Evolutionary conservation across 2,888 invertebrate species (phyloP).

Genomic region (Pseudococcus jackbeardsleyi): DNA sequence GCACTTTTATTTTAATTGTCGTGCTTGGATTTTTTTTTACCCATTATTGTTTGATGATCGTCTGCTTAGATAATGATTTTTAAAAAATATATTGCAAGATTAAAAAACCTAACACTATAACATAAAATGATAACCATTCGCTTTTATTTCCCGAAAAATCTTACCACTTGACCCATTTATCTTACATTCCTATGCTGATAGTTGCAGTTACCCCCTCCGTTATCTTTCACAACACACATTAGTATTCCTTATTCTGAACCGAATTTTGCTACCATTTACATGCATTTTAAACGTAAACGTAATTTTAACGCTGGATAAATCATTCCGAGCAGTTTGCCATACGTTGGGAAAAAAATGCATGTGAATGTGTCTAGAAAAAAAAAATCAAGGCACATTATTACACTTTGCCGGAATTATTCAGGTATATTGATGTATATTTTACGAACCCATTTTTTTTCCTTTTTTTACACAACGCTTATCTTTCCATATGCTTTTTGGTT

Average conservation of each 20-base stretch:
- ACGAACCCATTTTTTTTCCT: not conserved
- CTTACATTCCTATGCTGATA: constrained; percentile 37
- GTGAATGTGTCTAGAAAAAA: not conserved
- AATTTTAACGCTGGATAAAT: not conserved
- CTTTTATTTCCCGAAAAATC: not conserved
- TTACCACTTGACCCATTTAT: not conserved
- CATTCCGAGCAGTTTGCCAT: not conserved
- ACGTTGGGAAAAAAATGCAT: constrained; percentile 11
- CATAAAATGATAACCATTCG: constrained; percentile 35
- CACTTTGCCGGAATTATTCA: constrained; percentile 49
- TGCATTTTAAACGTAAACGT: not conserved
- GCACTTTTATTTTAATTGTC: constrained; percentile 32
- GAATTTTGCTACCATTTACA: not conserved
- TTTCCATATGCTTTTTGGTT: constrained; percentile 44
- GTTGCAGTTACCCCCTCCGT: constrained; percentile 64
- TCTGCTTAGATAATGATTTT: constrained; percentile 30
- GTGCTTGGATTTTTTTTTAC: not conserved
- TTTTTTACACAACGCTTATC: constrained; percentile 35
- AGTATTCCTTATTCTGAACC: not conserved
- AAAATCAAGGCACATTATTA: constrained; percentile 51
- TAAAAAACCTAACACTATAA: constrained; percentile 35
- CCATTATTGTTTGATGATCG: not conserved
- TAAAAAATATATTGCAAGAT: constrained; percentile 9
- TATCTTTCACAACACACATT: constrained; percentile 45
- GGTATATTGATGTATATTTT: constrained; percentile 31